Percentiles rank a stretch among this genome's conserved stretches.
Evolutionary conservation across 2,797 vertebrate genomes (phyloP).

Genomic region (Intellagama lesueurii): DNA sequence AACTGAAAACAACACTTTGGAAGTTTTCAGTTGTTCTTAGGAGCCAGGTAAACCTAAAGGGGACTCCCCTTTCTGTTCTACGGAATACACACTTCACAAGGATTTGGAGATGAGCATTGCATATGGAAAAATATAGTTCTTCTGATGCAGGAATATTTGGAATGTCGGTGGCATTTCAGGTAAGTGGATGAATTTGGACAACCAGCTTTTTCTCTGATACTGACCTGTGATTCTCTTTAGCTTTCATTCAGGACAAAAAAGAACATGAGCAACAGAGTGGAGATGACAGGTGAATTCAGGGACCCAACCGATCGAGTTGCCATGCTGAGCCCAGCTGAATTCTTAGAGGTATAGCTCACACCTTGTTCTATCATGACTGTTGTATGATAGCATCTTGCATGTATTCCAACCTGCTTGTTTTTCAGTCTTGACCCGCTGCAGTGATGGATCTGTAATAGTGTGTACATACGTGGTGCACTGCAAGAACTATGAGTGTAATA

Average conservation of each 20-base stretch:
- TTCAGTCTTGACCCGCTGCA: neutral
- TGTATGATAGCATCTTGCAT: conserved; percentile 8
- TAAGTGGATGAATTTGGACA: neutral
- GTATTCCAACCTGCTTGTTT: neutral
- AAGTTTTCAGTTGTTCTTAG: neutral
- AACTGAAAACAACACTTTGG: neutral
- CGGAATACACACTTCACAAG: neutral
- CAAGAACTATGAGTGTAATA: neutral
- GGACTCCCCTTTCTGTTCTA: neutral
- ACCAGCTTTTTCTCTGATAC: neutral
- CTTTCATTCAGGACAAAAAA: conserved; percentile 83
- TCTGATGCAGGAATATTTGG: neutral
- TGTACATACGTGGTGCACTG: neutral
- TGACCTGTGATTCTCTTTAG: conserved; percentile 71
- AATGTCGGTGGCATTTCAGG: neutral
- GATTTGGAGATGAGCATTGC: neutral
- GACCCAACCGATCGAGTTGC: conserved; percentile 85
- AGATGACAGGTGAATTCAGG: conserved; percentile 84
- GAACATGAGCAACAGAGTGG: conserved; percentile 50
- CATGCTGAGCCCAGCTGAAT: conserved; percentile 84
- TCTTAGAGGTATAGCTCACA: conserved; percentile 84
- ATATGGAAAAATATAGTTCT: neutral
- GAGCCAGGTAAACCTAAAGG: neutral
- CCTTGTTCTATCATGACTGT: neutral
- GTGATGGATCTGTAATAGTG: neutral